Percentiles rank a stretch among this genome's conserved stretches.
These are phyloP conservation scores for Chloropsis hardwickii DNA, from an alignment of 2,113 vertebrate genomes.

Conservation along the genomic window DNA sequence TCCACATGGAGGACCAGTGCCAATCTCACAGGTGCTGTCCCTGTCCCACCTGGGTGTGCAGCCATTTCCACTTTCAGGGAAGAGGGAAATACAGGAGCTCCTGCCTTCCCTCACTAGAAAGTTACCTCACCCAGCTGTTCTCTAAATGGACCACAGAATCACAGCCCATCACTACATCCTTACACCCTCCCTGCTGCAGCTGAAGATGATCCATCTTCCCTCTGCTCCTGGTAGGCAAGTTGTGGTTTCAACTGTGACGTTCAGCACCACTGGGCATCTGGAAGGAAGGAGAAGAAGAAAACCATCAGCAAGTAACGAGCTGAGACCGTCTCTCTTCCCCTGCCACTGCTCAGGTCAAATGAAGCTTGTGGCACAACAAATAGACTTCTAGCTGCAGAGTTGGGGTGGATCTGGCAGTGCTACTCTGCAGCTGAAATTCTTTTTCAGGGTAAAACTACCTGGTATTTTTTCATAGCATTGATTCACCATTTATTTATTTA, in stretches of 20 bases:
- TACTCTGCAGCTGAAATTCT: neutral
- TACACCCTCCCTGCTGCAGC: neutral
- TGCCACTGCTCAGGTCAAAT: neutral
- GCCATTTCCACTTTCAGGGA: rapidly evolving
- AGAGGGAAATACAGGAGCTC: neutral
- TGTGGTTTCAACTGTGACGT: neutral
- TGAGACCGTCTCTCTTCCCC: neutral
- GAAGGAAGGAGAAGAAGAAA: neutral
- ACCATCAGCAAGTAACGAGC: neutral
- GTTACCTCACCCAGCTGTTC: neutral
- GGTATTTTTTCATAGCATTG: neutral
- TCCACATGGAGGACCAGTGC: neutral
- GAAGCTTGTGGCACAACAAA: neutral
- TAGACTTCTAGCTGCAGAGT: neutral
- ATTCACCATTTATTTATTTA: neutral
- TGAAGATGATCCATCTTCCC: neutral
- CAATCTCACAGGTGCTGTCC: rapidly evolving
- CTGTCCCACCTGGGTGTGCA: neutral
- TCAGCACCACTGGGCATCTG: neutral
- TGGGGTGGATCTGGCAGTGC: neutral
- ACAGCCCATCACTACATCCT: neutral
- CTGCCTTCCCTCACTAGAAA: neutral
- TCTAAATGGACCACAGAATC: neutral
- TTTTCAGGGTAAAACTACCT: neutral
- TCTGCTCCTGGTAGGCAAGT: neutral